phyloP scores from a whole-genome alignment of 1,140 invertebrate species.

The Rhynchophorus ferrugineus region DNA sequence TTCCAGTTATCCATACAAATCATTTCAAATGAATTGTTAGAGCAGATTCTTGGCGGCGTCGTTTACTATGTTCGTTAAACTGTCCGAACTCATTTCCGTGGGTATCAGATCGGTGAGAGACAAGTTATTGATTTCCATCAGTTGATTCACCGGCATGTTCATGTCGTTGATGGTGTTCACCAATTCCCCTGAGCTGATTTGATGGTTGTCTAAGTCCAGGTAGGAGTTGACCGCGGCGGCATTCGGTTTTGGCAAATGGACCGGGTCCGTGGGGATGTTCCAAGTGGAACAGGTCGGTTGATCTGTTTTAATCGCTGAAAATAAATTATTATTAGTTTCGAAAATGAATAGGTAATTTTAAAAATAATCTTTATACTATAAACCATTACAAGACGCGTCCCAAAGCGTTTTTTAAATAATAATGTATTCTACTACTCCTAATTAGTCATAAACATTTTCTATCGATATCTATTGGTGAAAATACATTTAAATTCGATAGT shows the following conservation, averaged over 20 bases:
- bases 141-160: conserved; percentile 11
- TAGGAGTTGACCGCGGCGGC: neutral
- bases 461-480: too few species aligned
- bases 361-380: too few species aligned
- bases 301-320: conserved; percentile 23
- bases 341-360: neutral
- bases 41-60: neutral
- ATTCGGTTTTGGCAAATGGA: neutral
- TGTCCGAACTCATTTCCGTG: neutral
- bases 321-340: neutral
- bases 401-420: too few species aligned
- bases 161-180: conserved; percentile 13
- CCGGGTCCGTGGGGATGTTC: conserved; percentile 1
- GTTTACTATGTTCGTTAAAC: neutral
- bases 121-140: conserved; percentile 13
- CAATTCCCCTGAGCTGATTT: conserved; percentile 14
- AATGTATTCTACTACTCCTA: too few species aligned
- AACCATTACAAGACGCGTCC: too few species aligned
- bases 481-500: too few species aligned
- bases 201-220: conserved; percentile 23
- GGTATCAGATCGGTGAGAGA: conserved; percentile 15
- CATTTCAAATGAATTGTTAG: too few species aligned
- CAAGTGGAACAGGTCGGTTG: conserved; percentile 6
- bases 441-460: too few species aligned
- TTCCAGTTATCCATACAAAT: too few species aligned